Conservation (phyloP, 2,797 vertebrate genomes). For the Carduelis carduelis region DNA sequence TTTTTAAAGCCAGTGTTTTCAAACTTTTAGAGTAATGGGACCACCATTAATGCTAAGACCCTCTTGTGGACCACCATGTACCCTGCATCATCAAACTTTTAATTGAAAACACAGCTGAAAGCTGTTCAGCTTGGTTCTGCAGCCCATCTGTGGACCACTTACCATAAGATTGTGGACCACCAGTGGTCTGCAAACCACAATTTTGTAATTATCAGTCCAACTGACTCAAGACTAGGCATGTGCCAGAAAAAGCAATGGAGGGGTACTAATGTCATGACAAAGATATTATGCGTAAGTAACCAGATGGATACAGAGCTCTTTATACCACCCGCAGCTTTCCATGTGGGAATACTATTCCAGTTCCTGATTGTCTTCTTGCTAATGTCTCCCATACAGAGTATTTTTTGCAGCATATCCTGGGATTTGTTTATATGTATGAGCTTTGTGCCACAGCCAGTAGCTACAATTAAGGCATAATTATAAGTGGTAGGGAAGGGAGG, state of each 20-base stretch:
- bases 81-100: background rate
- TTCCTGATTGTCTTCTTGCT: conserved; percentile 44
- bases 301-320: conserved; percentile 4
- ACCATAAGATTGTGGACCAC: conserved; percentile 7
- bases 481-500: conserved; percentile 26
- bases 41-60: conserved; percentile 34
- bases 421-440: conserved; percentile 44
- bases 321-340: conserved; percentile 47
- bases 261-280: background rate
- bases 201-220: conserved; percentile 2
- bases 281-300: background rate
- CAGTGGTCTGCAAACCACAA: conserved; percentile 28
- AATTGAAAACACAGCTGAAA: conserved; percentile 1
- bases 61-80: conserved; percentile 15
- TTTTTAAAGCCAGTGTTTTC: background rate
- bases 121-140: conserved; percentile 14
- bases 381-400: conserved; percentile 6
- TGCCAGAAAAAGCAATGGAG: conserved; percentile 35
- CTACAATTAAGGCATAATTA: conserved; percentile 64
- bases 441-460: conserved; percentile 49
- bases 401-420: conserved; percentile 35
- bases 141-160: conserved; percentile 37
- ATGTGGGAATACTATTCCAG: background rate
- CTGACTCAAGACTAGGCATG: background rate
- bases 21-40: background rate